Base-by-base conservation (phyloP, 1,140 invertebrate genomes). In the Drosophila repletoides region DNA sequence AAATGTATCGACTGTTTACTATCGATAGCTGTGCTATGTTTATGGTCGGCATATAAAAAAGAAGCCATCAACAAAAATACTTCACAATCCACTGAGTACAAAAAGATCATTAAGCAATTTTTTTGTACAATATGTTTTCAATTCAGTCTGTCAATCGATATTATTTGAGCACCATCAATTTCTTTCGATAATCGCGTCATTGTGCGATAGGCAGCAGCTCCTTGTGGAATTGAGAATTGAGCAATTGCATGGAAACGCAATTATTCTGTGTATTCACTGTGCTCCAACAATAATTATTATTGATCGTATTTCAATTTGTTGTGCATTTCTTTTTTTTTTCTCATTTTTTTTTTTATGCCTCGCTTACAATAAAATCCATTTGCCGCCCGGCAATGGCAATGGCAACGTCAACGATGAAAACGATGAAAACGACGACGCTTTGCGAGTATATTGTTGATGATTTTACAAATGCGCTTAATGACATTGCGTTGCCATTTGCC, bases 381-480 rank as follows among this genome's bases (percentile, higher is more conserved):
- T 74, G 43, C 59, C 45, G 28, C 31, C 72, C 53, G 61, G 24
- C 72, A 59, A 55, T 38, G 61, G 45, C 46, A 12, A 22, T 51
- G 31, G 17, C 52, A 15, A 15, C 46, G 31, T 14, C 31, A 21
- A 1, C 43, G 21, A n/a, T 15, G 19, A 10, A 22, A 26, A n/a
- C 7, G 29, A 55, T n/a, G 74, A 67, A 60, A 69, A 77, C 58
- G 61, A 22, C 45, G 55, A 56, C 34, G 49, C 69, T 34, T 24
- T 67, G 53, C 19, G 43, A 14, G 10, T 48, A 48, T 12, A 60
- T 76, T 75, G 80, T 75, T 84, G 79, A 83, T 83, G 80, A 83
- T 83, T 83, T 83, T 84, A 86, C 79, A 83, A 83, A 83, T 83
- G 80, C 80, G 79, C 79, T 83, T 83, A 83, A 83, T 83, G 79